These are phyloP conservation scores for Choristoneura rosaceana DNA, from an alignment of 2,888 invertebrate species.

Conservation along the genomic window DNA sequence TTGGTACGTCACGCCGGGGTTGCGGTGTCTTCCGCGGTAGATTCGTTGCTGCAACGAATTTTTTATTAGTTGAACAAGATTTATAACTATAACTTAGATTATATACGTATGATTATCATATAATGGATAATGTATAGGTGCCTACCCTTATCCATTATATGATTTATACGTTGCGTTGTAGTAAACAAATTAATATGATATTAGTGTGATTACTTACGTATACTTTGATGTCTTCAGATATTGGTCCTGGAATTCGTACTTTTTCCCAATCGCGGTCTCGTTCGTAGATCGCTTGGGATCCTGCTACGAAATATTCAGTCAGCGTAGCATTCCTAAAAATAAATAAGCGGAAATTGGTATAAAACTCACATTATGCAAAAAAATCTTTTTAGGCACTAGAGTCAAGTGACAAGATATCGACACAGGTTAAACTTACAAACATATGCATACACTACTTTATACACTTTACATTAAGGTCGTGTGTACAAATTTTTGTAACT, in stretches of 20 bases:
- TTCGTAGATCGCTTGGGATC: conserved; percentile 91
- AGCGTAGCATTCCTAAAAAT: conserved; percentile 87
- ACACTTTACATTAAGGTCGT: too few relatives aligned
- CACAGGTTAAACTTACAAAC: too few relatives aligned
- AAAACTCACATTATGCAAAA: neutral
- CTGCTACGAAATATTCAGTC: conserved; percentile 93
- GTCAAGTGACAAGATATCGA: too few relatives aligned
- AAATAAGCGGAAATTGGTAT: conserved; percentile 14
- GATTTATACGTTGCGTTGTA: too few relatives aligned
- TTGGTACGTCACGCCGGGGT: conserved; percentile 93
- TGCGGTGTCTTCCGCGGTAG: conserved; percentile 89
- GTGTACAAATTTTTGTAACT: too few relatives aligned
- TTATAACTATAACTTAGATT: neutral
- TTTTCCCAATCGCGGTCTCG: conserved; percentile 92
- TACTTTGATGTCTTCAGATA: conserved; percentile 91
- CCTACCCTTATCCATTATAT: too few relatives aligned
- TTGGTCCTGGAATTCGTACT: conserved; percentile 92
- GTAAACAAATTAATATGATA: too few relatives aligned
- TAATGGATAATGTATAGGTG: too few relatives aligned
- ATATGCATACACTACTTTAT: too few relatives aligned
- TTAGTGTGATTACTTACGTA: conserved; percentile 86
- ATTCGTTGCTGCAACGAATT: conserved; percentile 83
- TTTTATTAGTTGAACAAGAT: conserved; percentile 9
- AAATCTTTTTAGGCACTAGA: too few relatives aligned
- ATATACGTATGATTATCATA: neutral